Percentiles rank a stretch among this genome's conserved stretches.
phyloP scores from a whole-genome alignment of 2,797 vertebrate species.

The Lates japonicus region DNA sequence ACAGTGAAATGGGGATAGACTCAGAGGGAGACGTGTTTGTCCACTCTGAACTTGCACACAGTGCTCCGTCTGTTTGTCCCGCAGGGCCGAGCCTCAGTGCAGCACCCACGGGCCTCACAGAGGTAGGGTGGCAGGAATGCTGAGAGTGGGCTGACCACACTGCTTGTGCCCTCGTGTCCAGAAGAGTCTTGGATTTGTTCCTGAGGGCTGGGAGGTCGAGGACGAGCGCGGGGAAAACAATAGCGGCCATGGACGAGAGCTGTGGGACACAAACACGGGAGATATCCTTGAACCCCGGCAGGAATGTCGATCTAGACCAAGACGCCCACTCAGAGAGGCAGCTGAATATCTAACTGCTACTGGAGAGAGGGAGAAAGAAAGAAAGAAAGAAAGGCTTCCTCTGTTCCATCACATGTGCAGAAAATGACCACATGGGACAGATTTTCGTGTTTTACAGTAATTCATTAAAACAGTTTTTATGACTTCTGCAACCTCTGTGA shows the following conservation, averaged over 20 bases:
- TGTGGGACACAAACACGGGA: conserved; percentile 86
- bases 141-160: conserved; percentile 75
- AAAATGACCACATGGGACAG: background rate
- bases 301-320: conserved; percentile 82
- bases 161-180: conserved; percentile 70
- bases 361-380: conserved; percentile 27
- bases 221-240: conserved; percentile 75
- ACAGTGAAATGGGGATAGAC: conserved; percentile 26
- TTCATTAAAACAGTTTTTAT: conserved; percentile 25
- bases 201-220: conserved; percentile 59
- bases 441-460: conserved; percentile 4
- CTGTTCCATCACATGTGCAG: conserved; percentile 54
- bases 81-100: conserved; percentile 57
- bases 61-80: conserved; percentile 69
- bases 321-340: conserved; percentile 77
- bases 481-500: conserved; percentile 29
- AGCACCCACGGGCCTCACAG: conserved; percentile 75
- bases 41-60: conserved; percentile 65
- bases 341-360: conserved; percentile 66
- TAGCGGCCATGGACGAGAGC: conserved; percentile 77
- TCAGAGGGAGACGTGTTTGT: conserved; percentile 65
- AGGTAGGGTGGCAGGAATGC: conserved; percentile 81
- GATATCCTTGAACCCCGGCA: conserved; percentile 80
- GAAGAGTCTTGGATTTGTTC: conserved; percentile 84
- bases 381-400: conserved; percentile 56